Evolutionary conservation across 2,797 vertebrate species (phyloP).

Genomic region (Myotis pilosus): DNA sequence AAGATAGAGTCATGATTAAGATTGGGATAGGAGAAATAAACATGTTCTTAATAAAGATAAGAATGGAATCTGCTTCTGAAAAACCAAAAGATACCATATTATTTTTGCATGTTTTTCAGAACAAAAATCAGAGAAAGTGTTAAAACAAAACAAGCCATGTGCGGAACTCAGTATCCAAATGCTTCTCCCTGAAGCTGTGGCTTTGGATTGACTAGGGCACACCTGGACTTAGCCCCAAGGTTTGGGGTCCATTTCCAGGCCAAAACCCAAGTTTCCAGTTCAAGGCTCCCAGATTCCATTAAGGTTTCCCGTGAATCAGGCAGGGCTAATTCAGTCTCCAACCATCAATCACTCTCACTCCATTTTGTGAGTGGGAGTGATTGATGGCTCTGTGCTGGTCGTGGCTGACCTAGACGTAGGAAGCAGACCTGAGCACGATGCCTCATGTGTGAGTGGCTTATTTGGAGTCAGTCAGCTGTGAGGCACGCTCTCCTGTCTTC

Average conservation of each 20-base stretch:
- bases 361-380: conserved; percentile 74
- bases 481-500: conserved; percentile 32
- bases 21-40: neutral
- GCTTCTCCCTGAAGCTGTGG: neutral
- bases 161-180: neutral
- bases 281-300: conserved; percentile 76
- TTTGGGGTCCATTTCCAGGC: conserved; percentile 78
- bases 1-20: neutral
- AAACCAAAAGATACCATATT: neutral
- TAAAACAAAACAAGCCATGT: neutral
- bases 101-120: neutral
- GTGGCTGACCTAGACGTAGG: conserved; percentile 71
- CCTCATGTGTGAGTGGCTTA: conserved; percentile 74
- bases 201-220: conserved; percentile 75
- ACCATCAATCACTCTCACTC: conserved; percentile 74
- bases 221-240: conserved; percentile 74
- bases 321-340: conserved; percentile 70
- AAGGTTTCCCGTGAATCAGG: conserved; percentile 70
- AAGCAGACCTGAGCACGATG: conserved; percentile 69
- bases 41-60: neutral
- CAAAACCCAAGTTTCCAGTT: conserved; percentile 79
- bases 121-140: neutral
- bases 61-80: neutral
- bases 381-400: conserved; percentile 69
- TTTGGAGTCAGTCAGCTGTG: conserved; percentile 67